These are phyloP conservation scores for Sigmodon hispidus DNA, from an alignment of 2,113 vertebrate species.

Conservation along the genomic window DNA sequence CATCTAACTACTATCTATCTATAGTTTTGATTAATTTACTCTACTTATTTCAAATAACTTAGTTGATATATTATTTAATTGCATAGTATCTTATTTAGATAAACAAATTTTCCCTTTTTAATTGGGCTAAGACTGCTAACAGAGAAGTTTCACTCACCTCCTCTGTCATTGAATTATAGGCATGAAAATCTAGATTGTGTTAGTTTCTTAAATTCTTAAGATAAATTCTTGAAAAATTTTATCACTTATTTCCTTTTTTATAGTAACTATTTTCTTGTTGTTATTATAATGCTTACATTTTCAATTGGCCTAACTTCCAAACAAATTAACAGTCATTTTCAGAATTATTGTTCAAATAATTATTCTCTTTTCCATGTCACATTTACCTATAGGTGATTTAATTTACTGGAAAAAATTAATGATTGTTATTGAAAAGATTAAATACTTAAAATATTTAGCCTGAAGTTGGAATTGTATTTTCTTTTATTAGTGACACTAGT, in stretches of 20 bases:
- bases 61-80: not conserved
- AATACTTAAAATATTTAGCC: slow-evolving; percentile 18
- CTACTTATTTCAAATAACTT: not conserved
- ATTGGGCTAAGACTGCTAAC: not conserved
- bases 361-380: not conserved
- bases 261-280: not conserved
- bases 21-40: not conserved
- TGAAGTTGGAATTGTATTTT: slow-evolving; percentile 32
- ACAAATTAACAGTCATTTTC: not conserved
- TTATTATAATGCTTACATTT: not conserved
- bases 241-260: not conserved
- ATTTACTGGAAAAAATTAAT: not conserved
- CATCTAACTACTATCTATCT: not conserved
- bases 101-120: not conserved
- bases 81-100: not conserved
- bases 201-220: not conserved
- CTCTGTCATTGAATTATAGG: not conserved
- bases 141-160: too few species aligned
- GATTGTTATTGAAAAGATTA: not conserved
- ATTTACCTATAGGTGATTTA: not conserved
- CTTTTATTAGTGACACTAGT: not conserved
- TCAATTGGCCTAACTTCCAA: not conserved
- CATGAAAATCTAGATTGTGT: not conserved
- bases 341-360: not conserved
- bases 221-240: not conserved